These are phyloP conservation scores for Spheniscus humboldti DNA, from an alignment of 2,797 vertebrate genomes.

Conservation along the genomic window DNA sequence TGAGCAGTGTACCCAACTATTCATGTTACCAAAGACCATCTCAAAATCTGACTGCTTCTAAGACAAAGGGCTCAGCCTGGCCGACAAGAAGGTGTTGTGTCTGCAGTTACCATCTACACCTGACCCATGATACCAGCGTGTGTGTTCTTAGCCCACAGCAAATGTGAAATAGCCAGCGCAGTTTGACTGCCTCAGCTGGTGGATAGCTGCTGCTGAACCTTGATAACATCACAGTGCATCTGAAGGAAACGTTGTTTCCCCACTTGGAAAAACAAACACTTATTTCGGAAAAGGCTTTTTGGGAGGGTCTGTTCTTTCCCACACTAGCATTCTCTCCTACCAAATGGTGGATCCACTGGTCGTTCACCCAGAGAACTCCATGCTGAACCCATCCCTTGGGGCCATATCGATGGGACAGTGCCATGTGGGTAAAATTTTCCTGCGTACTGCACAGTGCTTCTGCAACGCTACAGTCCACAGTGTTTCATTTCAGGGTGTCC, in stretches of 20 bases:
- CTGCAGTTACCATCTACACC: background rate
- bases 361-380: background rate
- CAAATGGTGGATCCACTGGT: background rate
- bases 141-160: background rate
- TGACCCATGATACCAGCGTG: background rate
- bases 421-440: background rate
- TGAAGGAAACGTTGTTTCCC: background rate
- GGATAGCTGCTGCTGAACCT: background rate
- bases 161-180: background rate
- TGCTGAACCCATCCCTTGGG: rapidly evolving
- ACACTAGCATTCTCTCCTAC: background rate
- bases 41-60: background rate
- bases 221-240: background rate
- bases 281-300: background rate
- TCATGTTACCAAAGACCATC: background rate
- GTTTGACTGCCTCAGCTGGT: background rate
- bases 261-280: background rate
- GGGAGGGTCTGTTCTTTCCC: background rate
- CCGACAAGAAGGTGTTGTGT: background rate
- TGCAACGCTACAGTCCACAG: background rate
- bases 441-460: background rate
- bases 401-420: rapidly evolving
- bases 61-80: background rate
- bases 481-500: background rate
- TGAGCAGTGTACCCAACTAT: background rate